Conservation (phyloP, 1,140 invertebrate genomes). For the Solen grandis region DNA sequence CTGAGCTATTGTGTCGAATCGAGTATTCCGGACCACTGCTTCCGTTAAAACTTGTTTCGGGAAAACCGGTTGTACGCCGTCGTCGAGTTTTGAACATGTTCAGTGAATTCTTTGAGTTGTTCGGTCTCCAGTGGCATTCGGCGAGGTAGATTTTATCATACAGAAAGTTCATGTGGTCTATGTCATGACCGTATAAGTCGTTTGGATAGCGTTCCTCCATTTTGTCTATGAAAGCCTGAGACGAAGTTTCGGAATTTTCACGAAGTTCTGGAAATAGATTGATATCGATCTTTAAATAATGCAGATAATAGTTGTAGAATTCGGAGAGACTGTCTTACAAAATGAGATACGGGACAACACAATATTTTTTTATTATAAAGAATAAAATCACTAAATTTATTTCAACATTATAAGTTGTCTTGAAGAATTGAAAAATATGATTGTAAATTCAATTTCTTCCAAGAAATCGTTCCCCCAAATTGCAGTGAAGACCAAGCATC, state of each 20-base stretch:
- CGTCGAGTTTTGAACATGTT: background rate
- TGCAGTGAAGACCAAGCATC: no score
- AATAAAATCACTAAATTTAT: no score
- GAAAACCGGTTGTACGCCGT: background rate
- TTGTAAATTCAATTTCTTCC: no score
- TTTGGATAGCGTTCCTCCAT: background rate
- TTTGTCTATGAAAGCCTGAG: background rate
- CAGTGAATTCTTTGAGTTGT: background rate
- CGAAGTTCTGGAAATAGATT: background rate
- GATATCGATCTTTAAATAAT: no score
- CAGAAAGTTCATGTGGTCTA: background rate
- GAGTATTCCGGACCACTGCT: background rate
- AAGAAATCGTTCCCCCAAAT: no score
- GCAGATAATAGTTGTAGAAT: no score
- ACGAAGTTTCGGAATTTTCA: background rate
- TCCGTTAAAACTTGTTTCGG: background rate
- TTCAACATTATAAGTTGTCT: no score
- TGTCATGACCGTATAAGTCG: background rate
- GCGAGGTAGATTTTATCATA: background rate
- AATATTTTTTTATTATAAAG: no score
- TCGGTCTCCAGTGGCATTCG: background rate
- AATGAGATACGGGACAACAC: no score
- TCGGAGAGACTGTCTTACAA: no score
- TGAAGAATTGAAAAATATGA: no score
- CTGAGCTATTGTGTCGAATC: background rate